A percentile compares a stretch with the other conserved stretches of the same genome.
phyloP scores from a whole-genome alignment of 1,140 invertebrate genomes.

The Penaeus chinensis region DNA sequence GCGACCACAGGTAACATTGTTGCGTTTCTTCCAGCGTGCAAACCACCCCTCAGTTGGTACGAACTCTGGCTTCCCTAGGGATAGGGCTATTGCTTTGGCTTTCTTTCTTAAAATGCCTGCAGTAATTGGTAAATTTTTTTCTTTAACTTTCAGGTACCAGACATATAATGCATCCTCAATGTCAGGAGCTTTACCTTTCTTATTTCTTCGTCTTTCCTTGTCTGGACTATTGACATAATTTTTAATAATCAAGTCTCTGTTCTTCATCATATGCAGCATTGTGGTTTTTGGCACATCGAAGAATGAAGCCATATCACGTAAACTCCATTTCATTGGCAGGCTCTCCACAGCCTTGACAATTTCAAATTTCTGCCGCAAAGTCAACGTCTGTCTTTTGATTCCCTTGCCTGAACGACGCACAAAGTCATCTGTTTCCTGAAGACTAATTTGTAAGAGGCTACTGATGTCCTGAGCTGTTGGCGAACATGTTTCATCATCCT shows the following conservation, averaged over 20 bases:
- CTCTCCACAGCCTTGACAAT: slow-evolving; percentile 37
- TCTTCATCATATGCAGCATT: slow-evolving; percentile 41
- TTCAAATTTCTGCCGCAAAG: slow-evolving; percentile 38
- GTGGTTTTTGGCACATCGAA: slow-evolving; percentile 37
- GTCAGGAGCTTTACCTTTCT: slow-evolving; percentile 42
- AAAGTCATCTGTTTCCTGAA: slow-evolving; percentile 39
- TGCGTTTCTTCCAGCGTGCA: slow-evolving; percentile 38
- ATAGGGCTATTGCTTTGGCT: slow-evolving; percentile 31
- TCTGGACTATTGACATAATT: slow-evolving; percentile 37
- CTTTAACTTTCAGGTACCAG: slow-evolving; percentile 44
- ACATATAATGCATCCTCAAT: slow-evolving; percentile 41
- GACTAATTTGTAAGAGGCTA: slow-evolving; percentile 33
- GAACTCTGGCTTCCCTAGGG: slow-evolving; percentile 34
- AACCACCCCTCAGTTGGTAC: slow-evolving; percentile 38
- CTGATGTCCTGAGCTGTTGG: slow-evolving; percentile 38
- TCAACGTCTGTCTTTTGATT: slow-evolving; percentile 38
- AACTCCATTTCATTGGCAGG: slow-evolving; percentile 36
- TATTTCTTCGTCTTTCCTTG: slow-evolving; percentile 31
- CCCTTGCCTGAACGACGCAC: slow-evolving; percentile 33
- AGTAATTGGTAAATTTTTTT: slow-evolving; percentile 44
- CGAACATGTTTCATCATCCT: slow-evolving; percentile 6
- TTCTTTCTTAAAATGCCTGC: slow-evolving; percentile 38
- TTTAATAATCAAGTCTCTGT: slow-evolving; percentile 29
- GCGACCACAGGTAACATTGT: slow-evolving; percentile 39
- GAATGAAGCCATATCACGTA: slow-evolving; percentile 36